Evolutionary conservation across 2,797 vertebrate genomes (phyloP).

Genomic region (Danio tinwini): DNA sequence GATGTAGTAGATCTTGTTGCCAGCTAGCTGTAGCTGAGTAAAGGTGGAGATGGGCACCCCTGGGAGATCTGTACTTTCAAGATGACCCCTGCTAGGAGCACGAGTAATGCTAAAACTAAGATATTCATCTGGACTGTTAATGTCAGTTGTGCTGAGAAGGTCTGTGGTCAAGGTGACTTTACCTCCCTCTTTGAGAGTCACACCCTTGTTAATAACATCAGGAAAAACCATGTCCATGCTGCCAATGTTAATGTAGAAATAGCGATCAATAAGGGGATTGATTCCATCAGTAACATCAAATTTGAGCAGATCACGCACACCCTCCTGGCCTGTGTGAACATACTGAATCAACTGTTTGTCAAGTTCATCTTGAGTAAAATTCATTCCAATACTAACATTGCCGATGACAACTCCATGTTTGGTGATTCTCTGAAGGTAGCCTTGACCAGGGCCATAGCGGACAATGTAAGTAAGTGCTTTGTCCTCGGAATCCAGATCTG

Average conservation of each 20-base stretch:
- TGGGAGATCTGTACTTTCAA: constrained; percentile 83
- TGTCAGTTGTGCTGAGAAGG: constrained; percentile 86
- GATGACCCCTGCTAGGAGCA: constrained; percentile 82
- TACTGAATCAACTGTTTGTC: constrained; percentile 84
- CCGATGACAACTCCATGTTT: constrained; percentile 76
- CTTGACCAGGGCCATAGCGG: constrained; percentile 80
- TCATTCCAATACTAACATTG: constrained; percentile 85
- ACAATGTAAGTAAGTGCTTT: constrained; percentile 83
- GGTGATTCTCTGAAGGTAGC: constrained; percentile 82
- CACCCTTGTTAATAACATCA: constrained; percentile 87
- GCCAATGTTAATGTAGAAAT: constrained; percentile 86
- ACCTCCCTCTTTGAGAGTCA: constrained; percentile 86
- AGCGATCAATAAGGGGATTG: constrained; percentile 85
- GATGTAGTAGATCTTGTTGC: constrained; percentile 89
- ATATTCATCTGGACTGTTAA: constrained; percentile 86
- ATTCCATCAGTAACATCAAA: constrained; percentile 90
- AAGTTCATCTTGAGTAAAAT: constrained; percentile 88
- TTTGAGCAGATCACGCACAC: constrained; percentile 85
- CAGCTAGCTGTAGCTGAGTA: constrained; percentile 85
- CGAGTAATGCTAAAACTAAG: constrained; percentile 84
- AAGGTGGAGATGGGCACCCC: constrained; percentile 86
- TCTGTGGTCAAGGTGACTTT: constrained; percentile 86
- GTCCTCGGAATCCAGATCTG: constrained; percentile 87
- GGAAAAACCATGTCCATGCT: constrained; percentile 85
- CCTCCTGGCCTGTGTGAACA: constrained; percentile 84